A percentile compares a stretch with the other conserved stretches of the same genome.
These are phyloP conservation scores for Microplitis deprimator DNA, from an alignment of 2,888 invertebrate species.

Conservation along the genomic window DNA sequence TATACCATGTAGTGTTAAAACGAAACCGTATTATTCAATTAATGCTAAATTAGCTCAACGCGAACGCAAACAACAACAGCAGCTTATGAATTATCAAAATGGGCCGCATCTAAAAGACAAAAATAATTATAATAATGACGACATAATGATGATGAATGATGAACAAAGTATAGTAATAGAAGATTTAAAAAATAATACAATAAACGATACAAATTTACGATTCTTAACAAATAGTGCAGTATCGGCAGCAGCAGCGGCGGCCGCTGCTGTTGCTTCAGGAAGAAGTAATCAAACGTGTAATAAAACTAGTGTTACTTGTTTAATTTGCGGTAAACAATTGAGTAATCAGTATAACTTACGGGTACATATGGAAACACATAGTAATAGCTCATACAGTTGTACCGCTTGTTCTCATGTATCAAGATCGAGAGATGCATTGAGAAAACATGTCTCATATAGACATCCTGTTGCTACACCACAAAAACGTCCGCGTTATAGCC, in stretches of 20 bases:
- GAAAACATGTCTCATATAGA: slow-evolving; percentile 91
- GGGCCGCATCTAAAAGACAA: slow-evolving; percentile 47
- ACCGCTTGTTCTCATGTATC: slow-evolving; percentile 90
- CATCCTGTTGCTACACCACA: slow-evolving; percentile 78
- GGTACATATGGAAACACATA: slow-evolving; percentile 92
- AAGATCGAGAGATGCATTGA: slow-evolving; percentile 86
- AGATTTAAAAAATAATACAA: slow-evolving; percentile 60
- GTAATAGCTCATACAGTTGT: slow-evolving; percentile 90
- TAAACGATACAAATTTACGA: slow-evolving; percentile 49
- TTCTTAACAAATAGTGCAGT: slow-evolving; percentile 35
- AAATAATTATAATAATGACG: slow-evolving; percentile 48
- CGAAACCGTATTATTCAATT: slow-evolving; percentile 69
- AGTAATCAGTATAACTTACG: slow-evolving; percentile 92
- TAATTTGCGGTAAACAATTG: slow-evolving; percentile 88
- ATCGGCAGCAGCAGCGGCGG: not conserved
- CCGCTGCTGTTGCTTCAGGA: not conserved
- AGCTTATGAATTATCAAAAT: slow-evolving; percentile 39
- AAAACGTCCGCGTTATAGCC: slow-evolving; percentile 68
- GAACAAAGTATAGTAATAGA: slow-evolving; percentile 59
- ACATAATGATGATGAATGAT: slow-evolving; percentile 44
- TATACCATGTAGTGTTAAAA: slow-evolving; percentile 67
- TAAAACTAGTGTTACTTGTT: slow-evolving; percentile 78
- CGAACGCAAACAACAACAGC: slow-evolving; percentile 49
- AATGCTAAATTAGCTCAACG: slow-evolving; percentile 67
- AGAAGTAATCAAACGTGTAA: slow-evolving; percentile 56